Evolutionary conservation across 2,113 vertebrate species (phyloP), one percentile per base, ranked within the genome.

Genomic region (Ictalurus punctatus): DNA sequence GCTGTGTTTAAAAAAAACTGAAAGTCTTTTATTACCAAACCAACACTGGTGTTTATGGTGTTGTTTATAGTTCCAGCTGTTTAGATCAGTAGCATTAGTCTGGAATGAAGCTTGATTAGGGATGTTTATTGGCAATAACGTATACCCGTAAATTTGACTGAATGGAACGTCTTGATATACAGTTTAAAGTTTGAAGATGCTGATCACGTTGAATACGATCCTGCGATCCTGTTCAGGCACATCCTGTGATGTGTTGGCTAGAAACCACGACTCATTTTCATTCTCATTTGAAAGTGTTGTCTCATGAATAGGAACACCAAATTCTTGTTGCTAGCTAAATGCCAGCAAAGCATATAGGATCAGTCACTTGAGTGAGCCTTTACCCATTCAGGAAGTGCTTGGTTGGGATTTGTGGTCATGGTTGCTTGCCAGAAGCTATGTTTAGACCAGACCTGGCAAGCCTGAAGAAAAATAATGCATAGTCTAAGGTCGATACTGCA

Each of bases 341-440:
- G 7, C 76, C 27, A 27, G 13, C 76, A n/a, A 56, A 80, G 25
- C 23, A 78, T 5, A 69, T 61, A 90, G 89, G 91, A 87, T 92
- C 34, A 92, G n/a, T 23, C 67, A 86, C 48, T 61, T 30, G 0
- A n/a, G 87, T 81, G n/a, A 69, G 93, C 92, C 87, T 76, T 90
- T 2, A 13, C 81, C 76, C 6, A 86, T 84, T 85, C 63, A 87
- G 67, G 92, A 95, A 95, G 73, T 16, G 86, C 86, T 67, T 92
- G 93, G 92, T 92, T 90, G 92, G 89, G 67, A 67, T 73, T 58
- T 87, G 80, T 91, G 91, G 81, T 92, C 44, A n/a, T 83, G 78
- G 86, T 25, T 44, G 58, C 56, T 83, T 40, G 34, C 7, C 30
- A 61, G 1, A 40, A 61, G 25, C 27, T n/a, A 65, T 78, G 12